Percentiles rank a stretch among this genome's conserved stretches.
Conservation (phyloP, 2,113 vertebrate species). For the Ophiodon elongatus region DNA sequence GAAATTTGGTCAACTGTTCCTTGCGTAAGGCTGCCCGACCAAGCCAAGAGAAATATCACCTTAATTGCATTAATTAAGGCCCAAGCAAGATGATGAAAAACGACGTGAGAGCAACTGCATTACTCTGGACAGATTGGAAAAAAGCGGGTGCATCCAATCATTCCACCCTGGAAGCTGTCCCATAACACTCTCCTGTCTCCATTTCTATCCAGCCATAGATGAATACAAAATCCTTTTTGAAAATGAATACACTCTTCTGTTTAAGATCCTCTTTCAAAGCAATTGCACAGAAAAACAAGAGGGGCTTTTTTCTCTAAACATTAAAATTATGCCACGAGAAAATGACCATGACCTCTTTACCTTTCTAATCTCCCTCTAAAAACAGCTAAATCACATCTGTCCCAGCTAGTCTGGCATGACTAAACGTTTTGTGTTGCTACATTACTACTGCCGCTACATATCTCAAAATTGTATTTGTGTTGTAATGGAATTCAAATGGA, state of each 20-base stretch:
- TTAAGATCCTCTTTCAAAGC: conserved; percentile 59
- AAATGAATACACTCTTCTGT: conserved; percentile 63
- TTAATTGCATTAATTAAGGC: conserved; percentile 87
- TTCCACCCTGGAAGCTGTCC: conserved; percentile 54
- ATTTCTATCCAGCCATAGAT: conserved; percentile 47
- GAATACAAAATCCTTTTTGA: conserved; percentile 52
- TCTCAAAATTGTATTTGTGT: conserved; percentile 46
- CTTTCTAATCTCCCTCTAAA: conserved; percentile 54
- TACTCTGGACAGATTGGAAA: conserved; percentile 54
- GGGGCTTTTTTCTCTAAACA: conserved; percentile 26
- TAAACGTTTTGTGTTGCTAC: conserved; percentile 59
- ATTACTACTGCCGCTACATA: conserved; percentile 45
- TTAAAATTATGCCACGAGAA: conserved; percentile 20
- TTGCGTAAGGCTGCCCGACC: conserved; percentile 83
- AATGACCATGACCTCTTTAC: conserved; percentile 38
- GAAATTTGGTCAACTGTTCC: conserved; percentile 65
- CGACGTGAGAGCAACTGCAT: conserved; percentile 67
- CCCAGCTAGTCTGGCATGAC: conserved; percentile 44
- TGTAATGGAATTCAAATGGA: conserved; percentile 56
- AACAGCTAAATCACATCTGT: conserved; percentile 60
- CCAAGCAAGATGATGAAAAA: conserved; percentile 60
- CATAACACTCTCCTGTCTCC: conserved; percentile 42
- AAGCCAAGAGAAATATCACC: conserved; percentile 91
- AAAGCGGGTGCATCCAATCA: conserved; percentile 57
- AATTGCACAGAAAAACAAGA: conserved; percentile 35